A percentile compares a stretch with the other conserved stretches of the same genome.
Evolutionary conservation across 2,888 invertebrate species (phyloP).

Genomic region (Gasteruption jaculator): DNA sequence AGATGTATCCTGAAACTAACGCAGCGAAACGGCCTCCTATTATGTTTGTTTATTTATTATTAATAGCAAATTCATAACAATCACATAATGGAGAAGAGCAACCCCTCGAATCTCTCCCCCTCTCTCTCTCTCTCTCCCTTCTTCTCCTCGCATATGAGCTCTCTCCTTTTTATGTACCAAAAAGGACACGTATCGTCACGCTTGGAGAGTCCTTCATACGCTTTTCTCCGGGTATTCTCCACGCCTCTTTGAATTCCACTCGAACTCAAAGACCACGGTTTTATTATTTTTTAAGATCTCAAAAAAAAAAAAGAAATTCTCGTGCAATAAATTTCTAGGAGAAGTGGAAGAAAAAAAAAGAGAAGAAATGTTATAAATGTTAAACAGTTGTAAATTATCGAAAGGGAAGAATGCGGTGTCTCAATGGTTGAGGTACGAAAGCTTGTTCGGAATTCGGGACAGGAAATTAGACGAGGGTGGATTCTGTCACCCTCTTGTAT

Average conservation of each 20-base stretch:
- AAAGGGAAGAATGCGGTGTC: no score
- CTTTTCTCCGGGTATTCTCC: constrained; percentile 37
- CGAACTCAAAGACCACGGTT: no score
- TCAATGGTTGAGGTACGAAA: no score
- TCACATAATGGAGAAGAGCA: constrained; percentile 46
- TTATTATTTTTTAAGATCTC: no score
- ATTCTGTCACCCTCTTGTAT: constrained; percentile 33
- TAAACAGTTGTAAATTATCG: no score
- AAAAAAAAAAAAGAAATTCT: constrained; percentile 9
- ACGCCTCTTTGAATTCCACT: constrained; percentile 39
- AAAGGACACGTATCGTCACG: constrained; percentile 37
- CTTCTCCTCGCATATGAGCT: neutral
- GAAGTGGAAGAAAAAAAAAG: neutral
- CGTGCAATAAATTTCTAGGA: constrained; percentile 4
- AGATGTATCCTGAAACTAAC: constrained; percentile 45
- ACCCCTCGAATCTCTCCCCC: no score
- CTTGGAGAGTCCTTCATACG: constrained; percentile 27
- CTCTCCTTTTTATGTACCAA: constrained; percentile 6
- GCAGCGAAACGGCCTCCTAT: constrained; percentile 45
- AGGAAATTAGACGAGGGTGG: constrained; percentile 51
- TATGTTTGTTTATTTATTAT: constrained; percentile 51
- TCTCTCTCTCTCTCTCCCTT: neutral
- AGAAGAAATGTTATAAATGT: no score
- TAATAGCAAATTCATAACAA: constrained; percentile 51
- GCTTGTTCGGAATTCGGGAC: constrained; percentile 50